A percentile compares a stretch with the other conserved stretches of the same genome.
Conservation (phyloP, 2,888 invertebrate species). For the Synergus umbraculus region DNA sequence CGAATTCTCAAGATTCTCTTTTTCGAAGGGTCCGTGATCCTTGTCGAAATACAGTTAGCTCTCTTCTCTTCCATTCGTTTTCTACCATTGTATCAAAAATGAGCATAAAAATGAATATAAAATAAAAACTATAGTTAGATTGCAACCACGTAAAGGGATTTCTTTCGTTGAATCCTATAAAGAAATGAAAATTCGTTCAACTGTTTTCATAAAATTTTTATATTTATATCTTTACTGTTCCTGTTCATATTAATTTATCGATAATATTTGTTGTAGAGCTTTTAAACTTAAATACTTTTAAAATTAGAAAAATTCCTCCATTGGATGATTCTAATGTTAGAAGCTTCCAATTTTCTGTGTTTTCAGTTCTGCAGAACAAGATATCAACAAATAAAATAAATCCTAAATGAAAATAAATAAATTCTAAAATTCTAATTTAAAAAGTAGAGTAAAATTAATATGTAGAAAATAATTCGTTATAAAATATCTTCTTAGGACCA, state of each 20-base stretch:
- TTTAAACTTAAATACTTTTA: not conserved
- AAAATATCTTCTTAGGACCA: not conserved
- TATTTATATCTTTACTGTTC: not conserved
- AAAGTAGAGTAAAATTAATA: not conserved
- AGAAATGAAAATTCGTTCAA: not conserved
- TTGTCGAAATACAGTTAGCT: not conserved
- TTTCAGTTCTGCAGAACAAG: no score
- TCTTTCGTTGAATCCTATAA: not conserved
- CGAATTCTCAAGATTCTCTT: slow-evolving; percentile 29
- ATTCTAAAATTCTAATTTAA: no score
- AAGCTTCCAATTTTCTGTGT: no score
- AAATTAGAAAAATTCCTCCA: no score
- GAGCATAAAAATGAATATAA: not conserved
- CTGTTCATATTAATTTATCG: no score
- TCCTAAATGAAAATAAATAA: no score
- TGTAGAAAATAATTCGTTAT: not conserved
- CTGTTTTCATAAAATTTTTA: slow-evolving; percentile 5
- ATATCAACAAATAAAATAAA: no score
- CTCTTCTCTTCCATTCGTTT: not conserved
- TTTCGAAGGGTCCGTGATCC: slow-evolving; percentile 1
- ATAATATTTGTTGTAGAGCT: no score
- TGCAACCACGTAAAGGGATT: not conserved
- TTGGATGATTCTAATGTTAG: no score
- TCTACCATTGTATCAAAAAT: not conserved
- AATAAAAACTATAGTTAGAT: slow-evolving; percentile 1